Base-by-base conservation (phyloP, 2,888 invertebrate genomes). In the Bembecia ichneumoniformis region DNA sequence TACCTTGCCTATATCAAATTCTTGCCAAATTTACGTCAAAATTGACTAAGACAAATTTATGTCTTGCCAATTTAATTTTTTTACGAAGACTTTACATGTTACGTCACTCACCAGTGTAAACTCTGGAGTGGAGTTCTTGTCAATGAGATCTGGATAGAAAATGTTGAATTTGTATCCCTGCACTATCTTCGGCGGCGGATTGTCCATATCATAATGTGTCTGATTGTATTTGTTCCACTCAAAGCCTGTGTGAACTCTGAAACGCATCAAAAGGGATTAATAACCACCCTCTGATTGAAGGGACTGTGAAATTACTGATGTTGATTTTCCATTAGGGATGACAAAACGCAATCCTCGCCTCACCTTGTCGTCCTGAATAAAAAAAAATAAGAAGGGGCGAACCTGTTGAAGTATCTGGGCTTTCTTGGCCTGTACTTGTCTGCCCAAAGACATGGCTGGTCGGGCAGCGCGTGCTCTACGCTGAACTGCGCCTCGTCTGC, bases 191-290 rank as follows among this genome's bases (percentile, higher is more conserved):
- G 99, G 99, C 7, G 99, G 99, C 48, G 99, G 99, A 88, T 99
- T 99, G 80, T 99, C 99, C 94, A 99, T 97, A 78, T 99, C 99
- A 82, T 99, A 99, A 87, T 99, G 99, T 1, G 99, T 99, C 86
- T 99, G 99, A 87, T 99, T 99, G 86, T 99, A 99, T 81, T 99
- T 99, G 87, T 99, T 99, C 99, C 99, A 99, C 71, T 99, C 99
- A 82, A 99, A 99, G 13, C 99, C 99, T 0, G 96, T 96, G 73
- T 96, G 96, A 3, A 96, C 96, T 51, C 96, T 89, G 54, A 56
- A n/a, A 40, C 11, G 7, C 11, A 40, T 14, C 40, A 40, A 7
- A 28, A n/a, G 7, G 9, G 7, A 7, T 28, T 28, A 28, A 28
- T 28, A 28, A 28, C 28, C 28, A 28, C 28, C 28, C 1, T 2